Evolutionary conservation across 37 sponge, comb jelly and placozoan species (phyloP), one percentile per base, ranked within the genome.

Genomic region (Corticium candelabrum): DNA sequence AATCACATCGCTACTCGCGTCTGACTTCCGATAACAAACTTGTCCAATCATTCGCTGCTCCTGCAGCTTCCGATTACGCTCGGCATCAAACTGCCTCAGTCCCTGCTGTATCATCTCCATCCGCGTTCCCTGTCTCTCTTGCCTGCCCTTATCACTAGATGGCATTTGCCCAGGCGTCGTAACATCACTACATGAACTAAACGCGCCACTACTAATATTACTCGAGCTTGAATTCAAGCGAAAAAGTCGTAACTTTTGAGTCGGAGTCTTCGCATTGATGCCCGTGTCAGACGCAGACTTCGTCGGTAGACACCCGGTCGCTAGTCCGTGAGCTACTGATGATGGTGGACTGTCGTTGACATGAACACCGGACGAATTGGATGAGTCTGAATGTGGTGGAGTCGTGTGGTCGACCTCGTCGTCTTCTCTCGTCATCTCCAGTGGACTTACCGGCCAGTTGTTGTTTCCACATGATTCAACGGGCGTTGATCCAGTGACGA

Each of bases 41-140:
- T 37, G 74, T 39, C 82, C 80, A 41, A 81, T 81, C 41, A 85
- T 35, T 32, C 39, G 34, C 31, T 82, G 32, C 32, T 35, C n/a
- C 33, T 40, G 11, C 72, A 71, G 41, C 75, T 81, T 67, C 0
- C 38, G n/a, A 1, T n/a, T 2, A 1, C 79, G 68, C 1, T 68
- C 75, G 32, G 11, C 29, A 36, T 72, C 74, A 21, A 72, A 27
- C 37, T 27, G 32, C 21, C 21, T 27, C 37, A 72, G 15, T 21
- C 21, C 15, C 11, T 27, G 38, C 21, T 21, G 74, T 21, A 72
- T 32, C 21, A 15, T 29, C 62, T 50, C 62, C 15, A 50, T 27
- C 21, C 62, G 62, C 15, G 15, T 11, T 27, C 62, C 62, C 21
- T 50, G 62, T 11, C 62, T 11, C 21, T 50, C 62, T 11, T 27